Evolutionary conservation across 2,797 vertebrate species (phyloP), one percentile per base, ranked within the genome.

Genomic region (Simalia tracyae): DNA sequence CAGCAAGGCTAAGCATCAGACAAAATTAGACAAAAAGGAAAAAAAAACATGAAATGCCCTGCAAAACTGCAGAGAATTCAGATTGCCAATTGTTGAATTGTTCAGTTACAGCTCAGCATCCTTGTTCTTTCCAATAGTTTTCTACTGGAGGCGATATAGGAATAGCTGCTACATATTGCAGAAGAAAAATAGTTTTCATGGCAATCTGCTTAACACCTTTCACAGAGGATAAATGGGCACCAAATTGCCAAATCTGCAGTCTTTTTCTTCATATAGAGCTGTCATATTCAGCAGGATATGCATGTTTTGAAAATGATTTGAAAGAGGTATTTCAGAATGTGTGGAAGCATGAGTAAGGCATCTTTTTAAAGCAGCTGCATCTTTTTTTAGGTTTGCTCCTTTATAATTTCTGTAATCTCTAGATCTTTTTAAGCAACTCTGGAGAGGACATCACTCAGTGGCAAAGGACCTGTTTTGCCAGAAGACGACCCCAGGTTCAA

Each of bases 141-240:
- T 92, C 94, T 95, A 95, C 92, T 93, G 93, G 94, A 96, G 94
- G 93, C 0, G 86, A 93, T 92, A 95, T 93, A 95, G 93, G 96
- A 95, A 95, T 93, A 94, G 57, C 92, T 89, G 95, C 95, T 95
- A 96, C 94, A 91, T 93, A 96, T 31, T 92, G 93, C 91, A 93
- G 93, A 54, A 93, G 95, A 93, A 96, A 95, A 95, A 95, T 94
- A 46, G 95, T 95, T 95, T 95, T 95, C 60, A 90, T 89, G 95
- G 94, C 94, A 84, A 94, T 95, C 95, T 95, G 81, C 93, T 94
- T 86, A 95, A 92, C 95, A 92, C 95, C 96, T 94, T 96, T 95
- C 95, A 94, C 95, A 50, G 26, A 56, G 42, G 63, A 36, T 3
- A 50, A 60, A 15, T 31, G 28, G 56, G n/a, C 26, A 46, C 3